phyloP scores from a whole-genome alignment of 2,888 invertebrate species.

The Lymantria monacha region DNA sequence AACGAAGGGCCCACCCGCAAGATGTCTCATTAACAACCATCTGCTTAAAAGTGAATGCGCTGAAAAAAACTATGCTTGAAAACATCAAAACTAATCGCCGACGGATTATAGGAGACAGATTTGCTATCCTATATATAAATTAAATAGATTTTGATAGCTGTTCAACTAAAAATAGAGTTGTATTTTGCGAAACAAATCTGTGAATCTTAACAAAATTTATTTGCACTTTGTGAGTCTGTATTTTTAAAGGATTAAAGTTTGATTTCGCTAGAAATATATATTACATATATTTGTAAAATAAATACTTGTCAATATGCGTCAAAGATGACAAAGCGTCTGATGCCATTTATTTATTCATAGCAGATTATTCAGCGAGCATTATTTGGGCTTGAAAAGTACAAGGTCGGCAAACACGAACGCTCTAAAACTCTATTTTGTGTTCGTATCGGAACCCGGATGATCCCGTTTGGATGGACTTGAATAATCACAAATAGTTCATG shows the following conservation, averaged over 20 bases:
- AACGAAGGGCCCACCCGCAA: slow-evolving; percentile 62
- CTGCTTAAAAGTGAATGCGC: slow-evolving; percentile 71
- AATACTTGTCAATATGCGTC: slow-evolving; percentile 73
- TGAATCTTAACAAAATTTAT: not conserved
- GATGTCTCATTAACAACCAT: slow-evolving; percentile 68
- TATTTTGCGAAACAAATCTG: not conserved
- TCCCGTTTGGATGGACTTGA: slow-evolving; percentile 59
- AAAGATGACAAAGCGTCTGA: slow-evolving; percentile 68
- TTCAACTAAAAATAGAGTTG: not conserved
- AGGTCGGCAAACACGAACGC: slow-evolving; percentile 55
- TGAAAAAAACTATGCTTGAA: slow-evolving; percentile 60
- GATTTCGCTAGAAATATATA: slow-evolving; percentile 9
- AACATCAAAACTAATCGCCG: slow-evolving; percentile 78
- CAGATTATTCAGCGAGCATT: slow-evolving; percentile 65
- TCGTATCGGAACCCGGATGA: slow-evolving; percentile 54
- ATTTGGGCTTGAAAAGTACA: slow-evolving; percentile 64
- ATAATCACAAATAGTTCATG: slow-evolving; percentile 63
- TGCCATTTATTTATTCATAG: slow-evolving; percentile 74
- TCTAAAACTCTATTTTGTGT: slow-evolving; percentile 65
- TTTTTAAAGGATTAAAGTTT: slow-evolving; percentile 7
- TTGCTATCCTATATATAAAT: slow-evolving; percentile 9
- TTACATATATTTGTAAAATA: slow-evolving; percentile 25
- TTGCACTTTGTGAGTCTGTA: not conserved
- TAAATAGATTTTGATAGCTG: slow-evolving; percentile 8
- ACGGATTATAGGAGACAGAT: slow-evolving; percentile 60